A percentile compares a stretch with the other conserved stretches of the same genome.
phyloP scores from a whole-genome alignment of 1,140 invertebrate species.

The Drosophila takahashii region DNA sequence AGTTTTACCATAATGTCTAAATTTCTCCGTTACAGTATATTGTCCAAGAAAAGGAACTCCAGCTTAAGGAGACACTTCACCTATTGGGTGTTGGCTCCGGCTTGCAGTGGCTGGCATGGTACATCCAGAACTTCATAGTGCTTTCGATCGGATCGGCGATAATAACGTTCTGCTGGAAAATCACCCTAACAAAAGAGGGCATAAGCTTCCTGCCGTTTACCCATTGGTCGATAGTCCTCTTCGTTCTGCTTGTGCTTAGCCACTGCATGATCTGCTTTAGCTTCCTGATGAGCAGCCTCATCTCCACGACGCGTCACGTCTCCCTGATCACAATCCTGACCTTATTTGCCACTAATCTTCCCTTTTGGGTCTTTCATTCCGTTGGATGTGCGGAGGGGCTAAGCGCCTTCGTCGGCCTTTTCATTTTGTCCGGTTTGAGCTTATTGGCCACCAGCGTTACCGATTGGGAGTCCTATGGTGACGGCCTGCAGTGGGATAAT shows the following conservation, averaged over 20 bases:
- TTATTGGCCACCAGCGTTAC: neutral
- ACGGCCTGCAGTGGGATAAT: slow-evolving; percentile 12
- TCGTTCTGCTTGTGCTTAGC: slow-evolving; percentile 57
- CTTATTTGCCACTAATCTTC: neutral
- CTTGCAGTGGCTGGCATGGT: slow-evolving; percentile 93
- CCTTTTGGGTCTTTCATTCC: neutral
- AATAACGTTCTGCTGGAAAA: slow-evolving; percentile 85
- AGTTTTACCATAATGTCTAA: neutral
- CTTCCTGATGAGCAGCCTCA: slow-evolving; percentile 88
- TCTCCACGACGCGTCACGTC: slow-evolving; percentile 82
- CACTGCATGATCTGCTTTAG: slow-evolving; percentile 80
- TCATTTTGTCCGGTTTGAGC: neutral
- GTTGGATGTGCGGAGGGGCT: too few relatives aligned
- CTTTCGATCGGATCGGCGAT: slow-evolving; percentile 87
- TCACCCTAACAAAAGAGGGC: slow-evolving; percentile 49
- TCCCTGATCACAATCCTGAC: neutral
- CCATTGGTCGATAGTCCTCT: neutral
- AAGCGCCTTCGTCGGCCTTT: neutral
- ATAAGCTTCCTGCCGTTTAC: neutral
- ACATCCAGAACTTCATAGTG: slow-evolving; percentile 89
- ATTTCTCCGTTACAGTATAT: slow-evolving; percentile 65
- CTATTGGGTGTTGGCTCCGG: slow-evolving; percentile 92
- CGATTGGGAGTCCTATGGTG: neutral
- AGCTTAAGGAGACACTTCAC: slow-evolving; percentile 91
- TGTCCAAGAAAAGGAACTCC: slow-evolving; percentile 87